Percentiles rank a stretch among this genome's conserved stretches.
phyloP scores from a whole-genome alignment of 2,113 vertebrate species.

The Sphyrna mokarran region DNA sequence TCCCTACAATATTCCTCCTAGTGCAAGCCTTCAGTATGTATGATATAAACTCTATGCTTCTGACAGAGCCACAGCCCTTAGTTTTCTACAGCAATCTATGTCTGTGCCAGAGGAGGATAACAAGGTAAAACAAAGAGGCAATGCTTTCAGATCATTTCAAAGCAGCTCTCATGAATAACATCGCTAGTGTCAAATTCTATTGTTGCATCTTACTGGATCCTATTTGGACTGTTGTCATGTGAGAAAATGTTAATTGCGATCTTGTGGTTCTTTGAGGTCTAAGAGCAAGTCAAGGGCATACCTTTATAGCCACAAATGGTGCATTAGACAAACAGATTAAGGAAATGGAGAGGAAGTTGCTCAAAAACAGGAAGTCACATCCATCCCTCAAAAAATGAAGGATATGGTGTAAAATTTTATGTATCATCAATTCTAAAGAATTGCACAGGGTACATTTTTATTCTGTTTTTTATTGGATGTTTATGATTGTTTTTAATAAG shows the following conservation, averaged over 20 bases:
- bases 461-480: background rate
- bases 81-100: background rate
- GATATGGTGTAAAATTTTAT: background rate
- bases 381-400: background rate
- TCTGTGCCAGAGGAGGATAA: background rate
- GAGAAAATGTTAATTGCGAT: background rate
- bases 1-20: background rate
- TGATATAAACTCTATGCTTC: background rate
- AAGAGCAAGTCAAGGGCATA: background rate
- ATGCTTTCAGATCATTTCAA: background rate
- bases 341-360: background rate
- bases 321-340: background rate
- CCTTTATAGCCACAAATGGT: background rate
- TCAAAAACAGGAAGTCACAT: background rate
- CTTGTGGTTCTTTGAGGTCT: background rate
- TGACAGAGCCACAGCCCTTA: background rate
- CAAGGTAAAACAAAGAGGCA: background rate
- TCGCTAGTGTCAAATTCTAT: background rate
- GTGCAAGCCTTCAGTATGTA: background rate
- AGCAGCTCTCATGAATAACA: background rate
- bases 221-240: background rate
- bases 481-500: background rate
- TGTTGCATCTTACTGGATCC: background rate
- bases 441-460: background rate
- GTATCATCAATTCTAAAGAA: background rate